Evolutionary conservation across 2,113 vertebrate genomes (phyloP).

Genomic region (Cephalopholis sonnerati): DNA sequence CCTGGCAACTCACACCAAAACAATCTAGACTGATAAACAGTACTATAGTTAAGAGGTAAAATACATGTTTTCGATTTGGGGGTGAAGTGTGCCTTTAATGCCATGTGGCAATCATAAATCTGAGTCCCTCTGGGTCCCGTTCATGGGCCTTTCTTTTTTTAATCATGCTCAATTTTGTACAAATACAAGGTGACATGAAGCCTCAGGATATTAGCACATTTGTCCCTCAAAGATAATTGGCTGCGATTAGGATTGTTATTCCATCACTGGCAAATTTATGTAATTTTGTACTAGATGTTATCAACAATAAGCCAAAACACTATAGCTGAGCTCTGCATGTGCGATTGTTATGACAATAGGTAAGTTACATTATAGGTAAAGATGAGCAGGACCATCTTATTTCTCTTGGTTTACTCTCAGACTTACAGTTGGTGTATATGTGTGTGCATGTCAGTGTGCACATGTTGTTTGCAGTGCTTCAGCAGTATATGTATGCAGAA

Average conservation of each 20-base stretch:
- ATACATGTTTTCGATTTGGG: too few species aligned
- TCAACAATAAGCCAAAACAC: not conserved
- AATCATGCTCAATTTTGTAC: not conserved
- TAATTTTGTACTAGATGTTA: not conserved
- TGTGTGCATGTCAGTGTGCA: not conserved
- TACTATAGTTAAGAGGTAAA: too few species aligned
- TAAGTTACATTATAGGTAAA: not conserved
- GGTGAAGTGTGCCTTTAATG: too few species aligned
- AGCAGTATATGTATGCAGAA: conserved; percentile 3
- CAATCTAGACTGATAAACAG: too few species aligned
- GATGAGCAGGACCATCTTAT: not conserved
- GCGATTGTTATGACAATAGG: not conserved
- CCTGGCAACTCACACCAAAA: too few species aligned
- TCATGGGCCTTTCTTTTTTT: not conserved
- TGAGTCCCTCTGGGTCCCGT: not conserved
- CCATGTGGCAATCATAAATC: not conserved
- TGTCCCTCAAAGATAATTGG: not conserved
- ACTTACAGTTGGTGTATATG: not conserved
- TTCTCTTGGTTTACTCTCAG: not conserved
- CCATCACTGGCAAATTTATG: not conserved
- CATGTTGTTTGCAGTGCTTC: not conserved
- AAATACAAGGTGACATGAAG: not conserved
- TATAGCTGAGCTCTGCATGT: not conserved
- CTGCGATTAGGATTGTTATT: too few species aligned
- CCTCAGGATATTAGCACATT: too few species aligned